Evolutionary conservation across 92 coral and sea anemone species (phyloP), one percentile per base, ranked within the genome.

Genomic region (Pocillopora meandrina): DNA sequence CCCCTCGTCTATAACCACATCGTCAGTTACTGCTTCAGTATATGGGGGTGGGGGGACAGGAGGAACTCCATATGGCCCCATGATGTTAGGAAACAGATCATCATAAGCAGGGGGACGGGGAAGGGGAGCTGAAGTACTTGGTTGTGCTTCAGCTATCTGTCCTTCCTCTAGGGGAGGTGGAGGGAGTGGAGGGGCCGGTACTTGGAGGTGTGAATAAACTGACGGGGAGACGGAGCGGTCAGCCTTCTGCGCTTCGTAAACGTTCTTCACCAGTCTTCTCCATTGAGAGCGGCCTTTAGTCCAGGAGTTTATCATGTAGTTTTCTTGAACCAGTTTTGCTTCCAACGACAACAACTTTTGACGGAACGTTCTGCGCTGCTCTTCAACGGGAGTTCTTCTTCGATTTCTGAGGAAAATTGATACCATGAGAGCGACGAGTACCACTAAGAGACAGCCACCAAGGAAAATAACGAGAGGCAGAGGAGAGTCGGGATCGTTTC

Each of bases 271-370:
- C 81, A 96, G 90, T 85, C 99, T 87, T 72, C 78, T 90, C 99
- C 99, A 96, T 55, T 92, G 92, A 55, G 85, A 86, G 83, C 94
- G 84, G 49, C 85, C 84, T 75, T 90, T 88, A 57, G 92, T 70
- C 99, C 99, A 96, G 59, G 99, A 96, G 62, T 88, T 90, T 68
- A 92, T 93, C 93, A 92, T 91, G 69, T 81, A 83, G 65, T 90
- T 87, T 69, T 91, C 95, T n/a, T 76, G 77, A 19, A 84, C 74
- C 65, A 96, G 87, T 76, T 82, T 90, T 61, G 89, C 79, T 82
- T 95, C 97, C 47, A 96, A 87, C 31, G 85, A 77, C 76, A 86
- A 84, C 19, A 96, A 68, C 10, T 85, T 69, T 17, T 87, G 76
- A 47, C 99, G 90, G 85, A 95, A 96, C 72, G 70, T 84, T 87